These are phyloP conservation scores for Chaetops frenatus DNA, from an alignment of 2,113 vertebrate species.

Conservation along the genomic window DNA sequence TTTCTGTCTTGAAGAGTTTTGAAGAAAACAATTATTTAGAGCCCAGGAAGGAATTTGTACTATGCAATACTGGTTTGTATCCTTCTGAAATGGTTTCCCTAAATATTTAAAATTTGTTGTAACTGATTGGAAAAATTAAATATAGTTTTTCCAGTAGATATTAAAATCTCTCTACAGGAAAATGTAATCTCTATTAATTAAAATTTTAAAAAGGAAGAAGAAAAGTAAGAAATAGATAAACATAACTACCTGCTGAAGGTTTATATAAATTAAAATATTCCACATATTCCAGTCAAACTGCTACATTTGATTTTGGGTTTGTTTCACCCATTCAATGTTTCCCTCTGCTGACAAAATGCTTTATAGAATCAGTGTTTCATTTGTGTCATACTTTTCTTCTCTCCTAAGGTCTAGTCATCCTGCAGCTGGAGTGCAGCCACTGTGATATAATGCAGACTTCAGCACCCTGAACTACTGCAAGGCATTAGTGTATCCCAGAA, in stretches of 20 bases:
- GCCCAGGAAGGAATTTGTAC: background rate
- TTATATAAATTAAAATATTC: background rate
- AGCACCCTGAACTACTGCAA: background rate
- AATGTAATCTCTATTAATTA: background rate
- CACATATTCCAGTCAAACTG: background rate
- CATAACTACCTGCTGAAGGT: background rate
- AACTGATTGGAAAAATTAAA: background rate
- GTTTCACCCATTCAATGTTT: background rate
- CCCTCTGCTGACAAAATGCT: background rate
- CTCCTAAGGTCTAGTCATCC: background rate
- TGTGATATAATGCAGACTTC: background rate
- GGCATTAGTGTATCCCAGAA: background rate
- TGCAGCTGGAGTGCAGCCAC: background rate
- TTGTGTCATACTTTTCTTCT: background rate
- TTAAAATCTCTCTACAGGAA: background rate
- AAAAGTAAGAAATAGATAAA: background rate
- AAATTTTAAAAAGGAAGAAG: background rate
- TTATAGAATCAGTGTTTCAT: background rate
- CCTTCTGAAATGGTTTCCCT: background rate
- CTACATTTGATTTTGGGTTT: background rate
- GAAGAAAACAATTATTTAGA: background rate
- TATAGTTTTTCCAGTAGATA: background rate
- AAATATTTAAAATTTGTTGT: background rate
- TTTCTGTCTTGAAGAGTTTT: background rate
- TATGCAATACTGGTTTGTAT: background rate